These are phyloP conservation scores for Takifugu rubripes DNA, from an alignment of 2,797 vertebrate genomes.

Conservation along the genomic window DNA sequence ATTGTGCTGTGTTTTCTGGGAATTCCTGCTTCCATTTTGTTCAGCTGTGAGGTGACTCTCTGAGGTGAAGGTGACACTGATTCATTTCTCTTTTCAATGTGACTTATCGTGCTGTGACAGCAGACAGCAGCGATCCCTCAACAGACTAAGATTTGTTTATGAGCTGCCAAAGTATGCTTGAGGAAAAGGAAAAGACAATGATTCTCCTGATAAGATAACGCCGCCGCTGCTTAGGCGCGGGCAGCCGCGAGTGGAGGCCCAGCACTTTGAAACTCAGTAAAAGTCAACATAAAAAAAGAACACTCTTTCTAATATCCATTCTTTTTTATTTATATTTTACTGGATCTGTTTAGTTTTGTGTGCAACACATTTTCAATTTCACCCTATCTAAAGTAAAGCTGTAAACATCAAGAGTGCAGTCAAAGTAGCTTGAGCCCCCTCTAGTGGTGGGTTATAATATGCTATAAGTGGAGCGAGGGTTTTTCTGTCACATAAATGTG, in stretches of 20 bases:
- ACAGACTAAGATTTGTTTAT: constrained; percentile 33
- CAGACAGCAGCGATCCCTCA: constrained; percentile 23
- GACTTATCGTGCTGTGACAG: constrained; percentile 20
- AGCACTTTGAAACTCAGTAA: fast-evolving
- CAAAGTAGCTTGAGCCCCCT: too few relatives aligned
- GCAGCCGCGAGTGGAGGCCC: constrained; percentile 1
- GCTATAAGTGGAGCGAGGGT: constrained; percentile 54
- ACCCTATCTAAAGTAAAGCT: too few relatives aligned
- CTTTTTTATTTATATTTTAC: too few relatives aligned
- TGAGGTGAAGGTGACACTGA: constrained; percentile 34
- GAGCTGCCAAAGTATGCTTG: constrained; percentile 38
- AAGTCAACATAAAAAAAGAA: not conserved
- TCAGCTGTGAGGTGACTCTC: constrained; percentile 23
- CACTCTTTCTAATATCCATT: too few relatives aligned
- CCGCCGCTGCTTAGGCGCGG: too few relatives aligned
- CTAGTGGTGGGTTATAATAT: too few relatives aligned
- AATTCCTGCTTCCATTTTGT: constrained; percentile 51
- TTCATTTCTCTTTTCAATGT: constrained; percentile 31
- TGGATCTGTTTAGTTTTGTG: not conserved
- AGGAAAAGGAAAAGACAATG: constrained; percentile 32
- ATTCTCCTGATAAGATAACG: constrained; percentile 46
- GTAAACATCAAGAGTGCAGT: too few relatives aligned
- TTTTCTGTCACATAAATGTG: constrained; percentile 27
- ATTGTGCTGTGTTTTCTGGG: constrained; percentile 39
- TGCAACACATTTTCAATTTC: too few relatives aligned